Evolutionary conservation across 1,140 invertebrate species (phyloP), one percentile per base, ranked within the genome.

Genomic region (Ectropis grisescens): DNA sequence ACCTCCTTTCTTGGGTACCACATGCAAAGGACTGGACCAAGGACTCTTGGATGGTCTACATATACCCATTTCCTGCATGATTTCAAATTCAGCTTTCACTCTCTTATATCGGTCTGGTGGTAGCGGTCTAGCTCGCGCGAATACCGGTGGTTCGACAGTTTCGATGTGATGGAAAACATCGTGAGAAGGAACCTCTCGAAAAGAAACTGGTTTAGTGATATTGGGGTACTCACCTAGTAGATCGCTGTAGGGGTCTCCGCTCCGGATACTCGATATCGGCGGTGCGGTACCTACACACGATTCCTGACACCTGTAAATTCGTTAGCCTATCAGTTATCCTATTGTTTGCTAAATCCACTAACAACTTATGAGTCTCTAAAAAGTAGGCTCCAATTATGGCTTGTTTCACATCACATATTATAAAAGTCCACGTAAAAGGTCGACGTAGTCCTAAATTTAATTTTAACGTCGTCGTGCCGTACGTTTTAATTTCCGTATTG

Each of bases 21-120:
- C 37, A 30, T 82, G 70, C 8, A 84, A 33, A 2, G 82, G 72
- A 5, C 58, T 59, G 0, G 78, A 53, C 82, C 82, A 86, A 7
- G 22, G 9, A 15, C 49, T 49, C 10, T 44, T 44, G 10, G 23
- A 40, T 1, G 49, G 45, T 27, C 46, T 25, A 32, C 41, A 43
- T 13, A 53, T 52, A 4, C 45, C 47, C 11, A 41, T 8, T 30
- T 58, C 40, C 24, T 58, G 33, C 55, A 72, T 56, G 1, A 33
- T 11, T 11, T 58, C 28, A 47, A 79, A 78, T 27, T 76, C 67
- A 10, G 45, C 14, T 22, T 69, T 67, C 0, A 59, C 68, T 24
- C 39, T 43, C n/a, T 41, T 16, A 1, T 71, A 47, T 29, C 57
- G 55, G 10, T 72, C 61, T 0, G 68, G 65, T n/a, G 60, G 28